These are phyloP conservation scores for Goniozus legneri DNA, from an alignment of 1,140 invertebrate genomes.

Conservation along the genomic window DNA sequence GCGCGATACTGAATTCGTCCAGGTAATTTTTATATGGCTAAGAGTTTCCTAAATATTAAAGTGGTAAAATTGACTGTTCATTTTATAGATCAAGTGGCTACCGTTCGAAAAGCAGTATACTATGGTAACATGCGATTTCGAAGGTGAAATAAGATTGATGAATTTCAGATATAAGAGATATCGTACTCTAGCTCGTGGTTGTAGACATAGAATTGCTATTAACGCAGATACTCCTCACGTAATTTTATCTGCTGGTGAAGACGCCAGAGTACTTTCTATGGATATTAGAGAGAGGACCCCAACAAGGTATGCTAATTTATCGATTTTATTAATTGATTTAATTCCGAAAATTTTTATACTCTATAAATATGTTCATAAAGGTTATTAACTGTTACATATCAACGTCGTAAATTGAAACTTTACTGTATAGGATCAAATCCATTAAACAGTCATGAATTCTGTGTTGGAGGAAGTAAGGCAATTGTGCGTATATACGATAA, in stretches of 20 bases:
- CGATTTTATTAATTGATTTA: background rate
- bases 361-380: conserved; percentile 51
- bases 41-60: no score
- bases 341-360: background rate
- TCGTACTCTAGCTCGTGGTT: conserved; percentile 63
- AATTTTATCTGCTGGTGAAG: conserved; percentile 84
- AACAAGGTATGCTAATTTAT: conserved; percentile 56
- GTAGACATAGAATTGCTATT: conserved; percentile 77
- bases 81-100: conserved; percentile 65
- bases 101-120: conserved; percentile 70
- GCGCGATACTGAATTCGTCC: conserved; percentile 86
- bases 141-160: conserved; percentile 74
- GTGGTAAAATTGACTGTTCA: no score
- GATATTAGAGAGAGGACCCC: conserved; percentile 75
- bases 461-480: conserved; percentile 70
- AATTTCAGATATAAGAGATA: conserved; percentile 54
- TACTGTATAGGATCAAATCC: conserved; percentile 88
- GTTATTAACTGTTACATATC: conserved; percentile 64
- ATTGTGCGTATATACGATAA: conserved; percentile 71
- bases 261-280: conserved; percentile 75
- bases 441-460: conserved; percentile 72
- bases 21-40: conserved; percentile 73
- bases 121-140: conserved; percentile 82
- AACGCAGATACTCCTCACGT: conserved; percentile 71
- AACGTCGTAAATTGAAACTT: conserved; percentile 63